phyloP scores from a whole-genome alignment of 2,888 invertebrate species.

The Caenorhabditis afra region DNA sequence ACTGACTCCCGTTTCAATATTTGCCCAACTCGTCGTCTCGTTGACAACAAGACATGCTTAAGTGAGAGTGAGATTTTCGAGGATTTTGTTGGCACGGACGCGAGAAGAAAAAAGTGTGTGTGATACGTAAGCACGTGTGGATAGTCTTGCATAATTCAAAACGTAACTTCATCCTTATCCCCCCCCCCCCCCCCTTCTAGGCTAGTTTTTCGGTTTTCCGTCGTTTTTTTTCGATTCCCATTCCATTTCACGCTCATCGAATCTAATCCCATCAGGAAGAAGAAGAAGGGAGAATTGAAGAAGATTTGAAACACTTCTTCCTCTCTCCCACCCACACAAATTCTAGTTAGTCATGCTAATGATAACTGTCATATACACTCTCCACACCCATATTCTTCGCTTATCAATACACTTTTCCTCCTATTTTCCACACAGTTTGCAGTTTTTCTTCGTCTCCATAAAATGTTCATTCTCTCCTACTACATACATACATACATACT shows the following conservation, averaged over 20 bases:
- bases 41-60: conserved; percentile 44
- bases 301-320: not conserved
- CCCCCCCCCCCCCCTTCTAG: too few species aligned
- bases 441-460: not conserved
- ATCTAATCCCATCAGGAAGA: not conserved
- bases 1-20: conserved; percentile 18
- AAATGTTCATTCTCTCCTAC: not conserved
- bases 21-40: conserved; percentile 42
- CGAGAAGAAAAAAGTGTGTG: conserved; percentile 12
- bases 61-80: conserved; percentile 23
- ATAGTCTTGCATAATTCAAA: too few species aligned
- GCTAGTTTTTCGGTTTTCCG: not conserved
- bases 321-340: conserved; percentile 21
- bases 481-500: too few species aligned
- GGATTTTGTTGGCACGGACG: too few species aligned
- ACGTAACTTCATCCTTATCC: too few species aligned
- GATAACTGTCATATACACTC: conserved; percentile 38
- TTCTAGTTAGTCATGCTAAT: conserved; percentile 51
- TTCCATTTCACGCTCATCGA: conserved; percentile 7
- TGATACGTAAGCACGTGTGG: conserved; percentile 39
- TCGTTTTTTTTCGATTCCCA: not conserved
- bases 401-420: conserved; percentile 28
- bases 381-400: conserved; percentile 6
- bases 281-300: too few species aligned
- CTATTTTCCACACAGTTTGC: conserved; percentile 1